phyloP scores from a whole-genome alignment of 2,888 invertebrate species.

The Drosophila greeni region DNA sequence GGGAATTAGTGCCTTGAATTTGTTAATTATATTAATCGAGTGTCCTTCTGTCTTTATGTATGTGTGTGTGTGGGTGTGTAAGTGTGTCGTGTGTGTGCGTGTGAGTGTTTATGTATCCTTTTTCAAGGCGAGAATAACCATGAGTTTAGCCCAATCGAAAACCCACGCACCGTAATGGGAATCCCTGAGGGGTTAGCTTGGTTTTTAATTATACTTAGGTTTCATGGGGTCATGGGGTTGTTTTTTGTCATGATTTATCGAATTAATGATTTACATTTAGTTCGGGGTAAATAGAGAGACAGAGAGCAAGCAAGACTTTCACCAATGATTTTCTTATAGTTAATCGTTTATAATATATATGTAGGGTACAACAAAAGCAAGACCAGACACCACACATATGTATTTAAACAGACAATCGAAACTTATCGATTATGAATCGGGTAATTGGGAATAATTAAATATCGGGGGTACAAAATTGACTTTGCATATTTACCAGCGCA shows the following conservation, averaged over 20 bases:
- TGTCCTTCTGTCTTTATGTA: slow-evolving; percentile 21
- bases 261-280: slow-evolving; percentile 54
- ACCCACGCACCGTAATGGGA: slow-evolving; percentile 59
- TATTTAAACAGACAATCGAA: slow-evolving; percentile 36
- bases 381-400: slow-evolving; percentile 65
- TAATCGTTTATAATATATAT: slow-evolving; percentile 42
- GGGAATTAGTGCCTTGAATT: slow-evolving; percentile 21
- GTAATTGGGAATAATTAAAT: slow-evolving; percentile 11
- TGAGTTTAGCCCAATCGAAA: slow-evolving; percentile 60
- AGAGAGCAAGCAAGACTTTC: slow-evolving; percentile 65
- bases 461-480: slow-evolving; percentile 25
- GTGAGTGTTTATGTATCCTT: slow-evolving; percentile 28
- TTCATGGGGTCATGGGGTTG: slow-evolving; percentile 35
- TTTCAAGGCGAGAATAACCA: slow-evolving; percentile 19
- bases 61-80: slow-evolving; percentile 14
- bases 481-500: slow-evolving; percentile 70
- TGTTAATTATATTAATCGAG: slow-evolving; percentile 10
- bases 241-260: slow-evolving; percentile 31
- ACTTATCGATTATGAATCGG: not conserved
- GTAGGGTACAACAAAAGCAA: slow-evolving; percentile 49
- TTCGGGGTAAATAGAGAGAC: slow-evolving; percentile 28
- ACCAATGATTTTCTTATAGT: slow-evolving; percentile 61
- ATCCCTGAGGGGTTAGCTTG: slow-evolving; percentile 43
- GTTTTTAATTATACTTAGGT: slow-evolving; percentile 15
- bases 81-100: slow-evolving; percentile 17